These are phyloP conservation scores for Gambusia affinis DNA, from an alignment of 2,113 vertebrate genomes.

Conservation along the genomic window DNA sequence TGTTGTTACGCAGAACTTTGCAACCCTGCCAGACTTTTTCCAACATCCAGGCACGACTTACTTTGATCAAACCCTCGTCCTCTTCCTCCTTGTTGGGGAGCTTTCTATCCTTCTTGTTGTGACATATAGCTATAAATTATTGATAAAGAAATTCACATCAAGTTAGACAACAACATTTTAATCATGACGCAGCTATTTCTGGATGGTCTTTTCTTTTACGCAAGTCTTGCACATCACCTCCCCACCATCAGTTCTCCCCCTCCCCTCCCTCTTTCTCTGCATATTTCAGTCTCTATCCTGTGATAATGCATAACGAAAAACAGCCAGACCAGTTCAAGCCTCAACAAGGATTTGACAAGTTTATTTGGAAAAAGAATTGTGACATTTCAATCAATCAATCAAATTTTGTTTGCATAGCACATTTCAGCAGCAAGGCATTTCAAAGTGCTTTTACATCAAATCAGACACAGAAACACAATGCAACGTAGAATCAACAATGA, in stretches of 20 bases:
- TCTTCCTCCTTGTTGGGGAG: conserved; percentile 16
- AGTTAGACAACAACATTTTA: background rate
- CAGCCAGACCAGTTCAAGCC: background rate
- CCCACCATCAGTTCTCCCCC: background rate
- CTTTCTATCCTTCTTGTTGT: conserved; percentile 20
- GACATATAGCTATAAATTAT: background rate
- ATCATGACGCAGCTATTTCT: conserved; percentile 3
- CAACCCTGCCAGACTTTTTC: conserved; percentile 33
- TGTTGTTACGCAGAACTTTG: conserved; percentile 32
- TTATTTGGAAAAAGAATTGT: no score
- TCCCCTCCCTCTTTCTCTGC: background rate
- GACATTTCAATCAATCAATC: no score
- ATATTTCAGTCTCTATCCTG: conserved; percentile 1
- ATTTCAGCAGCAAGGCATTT: no score
- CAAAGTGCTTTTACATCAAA: no score
- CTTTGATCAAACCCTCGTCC: conserved; percentile 8
- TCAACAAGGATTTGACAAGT: conserved; percentile 4
- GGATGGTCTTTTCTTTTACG: background rate
- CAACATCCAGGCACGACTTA: conserved; percentile 20
- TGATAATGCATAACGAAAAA: conserved; percentile 19
- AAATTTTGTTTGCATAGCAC: no score
- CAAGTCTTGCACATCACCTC: background rate
- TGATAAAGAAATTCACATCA: background rate
- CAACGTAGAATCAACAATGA: no score
- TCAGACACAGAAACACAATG: no score